Evolutionary conservation across 2,888 invertebrate species (phyloP), one percentile per base, ranked within the genome.

Genomic region (Neocrepidodera transversa): DNA sequence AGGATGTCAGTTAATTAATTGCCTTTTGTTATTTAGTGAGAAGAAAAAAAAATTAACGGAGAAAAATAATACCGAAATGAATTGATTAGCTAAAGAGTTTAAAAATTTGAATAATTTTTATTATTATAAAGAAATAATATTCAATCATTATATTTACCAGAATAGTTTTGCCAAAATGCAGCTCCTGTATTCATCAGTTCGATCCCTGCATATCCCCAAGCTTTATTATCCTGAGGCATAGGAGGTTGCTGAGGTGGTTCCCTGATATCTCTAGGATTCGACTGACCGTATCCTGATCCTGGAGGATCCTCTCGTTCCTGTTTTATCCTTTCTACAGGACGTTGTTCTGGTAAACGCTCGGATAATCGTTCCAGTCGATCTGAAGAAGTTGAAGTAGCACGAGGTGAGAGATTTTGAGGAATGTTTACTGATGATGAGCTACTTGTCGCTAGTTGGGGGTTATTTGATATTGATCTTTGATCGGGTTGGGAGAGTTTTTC

Each of bases 131-230:
- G 6, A 5, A 6, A 23, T 23, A n/a, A n/a, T n/a, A n/a, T n/a
- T n/a, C n/a, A n/a, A n/a, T n/a, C n/a, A n/a, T n/a, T n/a, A n/a
- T n/a, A 38, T 87, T 85, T 78, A 93, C 93, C 93, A 76, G 93
- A 93, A 82, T 93, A 93, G 79, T 93, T 93, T 78, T 93, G 93
- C 93, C 93, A 93, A 81, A 93, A 93, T 38, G 92, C 92, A 45
- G 90, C 89, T 32, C 92, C 92, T 53, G 89, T 89, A 73, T 90
- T 89, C 86, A 93, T 92, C 78, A 93, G 87, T 81, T 93, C 93
- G 67, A 89, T 82, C 52, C 88, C 87, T 28, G 86, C 80, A 79
- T 88, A 89, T 69, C 86, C 87, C 89, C 89, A 89, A 38, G 82
- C 82, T 71, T 86, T 86, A 51, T 66, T 72, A 36, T 82, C 82